Conservation (phyloP, 1,140 invertebrate genomes). For the Diabrotica undecimpunctata region DNA sequence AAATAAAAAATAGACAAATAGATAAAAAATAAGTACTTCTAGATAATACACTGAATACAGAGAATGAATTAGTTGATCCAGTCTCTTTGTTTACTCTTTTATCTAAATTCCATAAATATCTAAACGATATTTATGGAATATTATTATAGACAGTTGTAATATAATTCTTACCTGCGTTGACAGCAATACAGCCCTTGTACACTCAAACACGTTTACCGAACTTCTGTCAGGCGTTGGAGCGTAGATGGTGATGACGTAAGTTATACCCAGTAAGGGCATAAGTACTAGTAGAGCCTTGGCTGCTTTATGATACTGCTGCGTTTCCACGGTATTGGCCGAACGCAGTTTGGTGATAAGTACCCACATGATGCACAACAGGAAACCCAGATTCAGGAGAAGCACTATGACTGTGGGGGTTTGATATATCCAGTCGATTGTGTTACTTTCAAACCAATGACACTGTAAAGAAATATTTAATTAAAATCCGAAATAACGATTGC, state of each 20-base stretch:
- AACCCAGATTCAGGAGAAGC: conserved; percentile 77
- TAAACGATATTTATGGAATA: too few species aligned
- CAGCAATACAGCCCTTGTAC: conserved; percentile 67
- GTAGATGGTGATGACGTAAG: conserved; percentile 76
- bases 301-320: conserved; percentile 84
- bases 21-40: too few species aligned
- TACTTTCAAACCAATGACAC: conserved; percentile 47
- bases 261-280: conserved; percentile 84
- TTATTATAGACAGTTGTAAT: neutral
- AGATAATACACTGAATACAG: too few species aligned
- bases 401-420: conserved; percentile 70
- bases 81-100: too few species aligned
- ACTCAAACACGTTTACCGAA: conserved; percentile 55
- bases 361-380: conserved; percentile 90
- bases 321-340: conserved; percentile 80
- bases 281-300: conserved; percentile 83
- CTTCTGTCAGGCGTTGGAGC: conserved; percentile 61
- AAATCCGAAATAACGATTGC: too few species aligned
- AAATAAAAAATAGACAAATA: too few species aligned
- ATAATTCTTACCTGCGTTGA: conserved; percentile 68
- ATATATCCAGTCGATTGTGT: conserved; percentile 76
- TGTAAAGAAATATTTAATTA: conserved; percentile 20
- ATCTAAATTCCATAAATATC: too few species aligned
- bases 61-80: too few species aligned
- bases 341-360: conserved; percentile 88